A percentile compares a stretch with the other conserved stretches of the same genome.
phyloP scores from a whole-genome alignment of 2,113 vertebrate species.

The Herpetotheres cachinnans region DNA sequence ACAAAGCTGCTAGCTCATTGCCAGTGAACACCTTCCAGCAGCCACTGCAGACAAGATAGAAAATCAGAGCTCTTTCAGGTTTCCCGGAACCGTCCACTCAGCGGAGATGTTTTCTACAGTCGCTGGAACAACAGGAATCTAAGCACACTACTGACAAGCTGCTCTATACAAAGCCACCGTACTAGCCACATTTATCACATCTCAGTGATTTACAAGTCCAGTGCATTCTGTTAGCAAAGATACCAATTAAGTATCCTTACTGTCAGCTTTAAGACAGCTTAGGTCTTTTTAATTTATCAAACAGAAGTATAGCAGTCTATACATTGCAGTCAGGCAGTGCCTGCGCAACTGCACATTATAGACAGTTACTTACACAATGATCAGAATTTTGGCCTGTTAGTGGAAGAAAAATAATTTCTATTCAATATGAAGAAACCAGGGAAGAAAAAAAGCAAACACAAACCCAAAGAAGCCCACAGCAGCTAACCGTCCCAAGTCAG shows the following conservation, averaged over 20 bases:
- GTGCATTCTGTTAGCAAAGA: neutral
- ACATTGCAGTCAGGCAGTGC: neutral
- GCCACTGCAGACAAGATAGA: constrained; percentile 62
- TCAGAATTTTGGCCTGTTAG: neutral
- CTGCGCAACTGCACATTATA: neutral
- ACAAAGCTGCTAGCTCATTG: constrained; percentile 89
- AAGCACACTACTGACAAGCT: neutral
- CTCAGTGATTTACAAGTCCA: neutral
- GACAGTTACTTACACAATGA: neutral
- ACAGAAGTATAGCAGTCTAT: neutral
- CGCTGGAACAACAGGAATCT: neutral
- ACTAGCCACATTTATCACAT: neutral
- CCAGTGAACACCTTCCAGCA: constrained; percentile 93
- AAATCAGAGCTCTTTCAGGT: neutral
- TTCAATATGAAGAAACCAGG: neutral
- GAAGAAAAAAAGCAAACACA: neutral
- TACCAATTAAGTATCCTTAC: neutral
- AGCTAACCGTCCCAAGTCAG: neutral
- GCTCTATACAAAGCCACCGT: neutral
- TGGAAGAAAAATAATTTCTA: neutral
- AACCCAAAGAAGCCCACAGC: neutral
- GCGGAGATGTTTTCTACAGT: neutral
- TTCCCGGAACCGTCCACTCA: neutral
- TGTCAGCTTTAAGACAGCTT: neutral
- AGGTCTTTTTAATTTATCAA: neutral